Evolutionary conservation across 2,888 invertebrate genomes (phyloP).

Genomic region (Plebejus melissa): DNA sequence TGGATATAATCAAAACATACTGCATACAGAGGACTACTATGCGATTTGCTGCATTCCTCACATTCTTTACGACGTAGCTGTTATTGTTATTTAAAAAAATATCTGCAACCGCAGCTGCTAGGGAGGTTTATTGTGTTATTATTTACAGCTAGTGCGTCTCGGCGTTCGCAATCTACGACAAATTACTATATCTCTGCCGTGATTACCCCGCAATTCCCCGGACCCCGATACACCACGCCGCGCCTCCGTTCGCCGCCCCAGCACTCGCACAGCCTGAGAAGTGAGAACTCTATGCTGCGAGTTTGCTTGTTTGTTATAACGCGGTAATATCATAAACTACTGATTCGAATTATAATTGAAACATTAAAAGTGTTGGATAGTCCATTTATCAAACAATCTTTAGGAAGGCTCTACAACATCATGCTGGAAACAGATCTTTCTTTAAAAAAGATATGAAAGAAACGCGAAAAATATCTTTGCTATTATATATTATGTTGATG

Average conservation of each 20-base stretch:
- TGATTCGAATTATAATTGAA: neutral
- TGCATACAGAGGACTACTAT: neutral
- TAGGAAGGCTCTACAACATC: neutral
- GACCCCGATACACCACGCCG: slow-evolving; percentile 39
- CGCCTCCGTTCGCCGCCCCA: neutral
- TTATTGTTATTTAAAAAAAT: slow-evolving; percentile 15
- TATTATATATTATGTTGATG: neutral
- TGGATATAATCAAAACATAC: neutral
- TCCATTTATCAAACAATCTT: neutral
- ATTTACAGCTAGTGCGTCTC: slow-evolving; percentile 69
- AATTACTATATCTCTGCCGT: slow-evolving; percentile 65
- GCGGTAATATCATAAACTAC: neutral
- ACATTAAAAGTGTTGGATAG: neutral
- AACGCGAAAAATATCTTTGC: neutral
- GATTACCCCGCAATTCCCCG: slow-evolving; percentile 70
- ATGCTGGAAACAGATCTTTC: neutral
- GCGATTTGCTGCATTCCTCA: neutral
- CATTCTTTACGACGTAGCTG: neutral
- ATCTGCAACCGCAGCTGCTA: slow-evolving; percentile 37
- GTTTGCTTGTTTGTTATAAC: neutral
- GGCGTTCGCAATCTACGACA: slow-evolving; percentile 69
- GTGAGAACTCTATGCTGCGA: neutral
- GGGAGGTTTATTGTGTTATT: slow-evolving; percentile 56
- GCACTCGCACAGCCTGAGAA: neutral
- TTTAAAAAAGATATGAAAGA: neutral